These are phyloP conservation scores for Ceratosolen solmsi DNA, from an alignment of 1,140 invertebrate genomes.

Conservation along the genomic window DNA sequence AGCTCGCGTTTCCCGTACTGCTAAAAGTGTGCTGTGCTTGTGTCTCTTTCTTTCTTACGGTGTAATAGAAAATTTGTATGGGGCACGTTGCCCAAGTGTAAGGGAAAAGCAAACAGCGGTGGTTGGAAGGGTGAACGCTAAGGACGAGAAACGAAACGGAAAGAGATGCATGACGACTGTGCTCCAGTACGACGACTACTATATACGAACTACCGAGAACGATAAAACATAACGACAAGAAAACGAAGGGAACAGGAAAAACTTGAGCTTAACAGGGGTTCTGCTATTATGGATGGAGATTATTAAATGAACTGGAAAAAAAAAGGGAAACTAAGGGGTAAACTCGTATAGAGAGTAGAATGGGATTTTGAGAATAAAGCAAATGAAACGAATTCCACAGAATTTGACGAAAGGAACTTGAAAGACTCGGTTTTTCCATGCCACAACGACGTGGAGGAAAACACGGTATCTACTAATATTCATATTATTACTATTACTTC, in stretches of 20 bases:
- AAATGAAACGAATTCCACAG: not conserved
- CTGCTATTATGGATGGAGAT: too few relatives aligned
- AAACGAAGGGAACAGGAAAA: not conserved
- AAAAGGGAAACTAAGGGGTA: too few relatives aligned
- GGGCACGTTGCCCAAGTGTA: too few relatives aligned
- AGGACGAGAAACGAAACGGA: not conserved
- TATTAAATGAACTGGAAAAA: too few relatives aligned
- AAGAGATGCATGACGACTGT: not conserved
- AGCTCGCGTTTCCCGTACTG: slow-evolving; percentile 42
- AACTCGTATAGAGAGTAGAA: not conserved
- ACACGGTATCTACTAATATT: slow-evolving; percentile 9
- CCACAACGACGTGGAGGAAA: slow-evolving; percentile 16
- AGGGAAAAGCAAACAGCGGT: not conserved
- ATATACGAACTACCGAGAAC: slow-evolving; percentile 14
- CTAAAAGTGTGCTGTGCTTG: slow-evolving; percentile 19
- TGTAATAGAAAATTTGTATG: not conserved
- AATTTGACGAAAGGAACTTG: not conserved
- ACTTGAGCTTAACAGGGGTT: too few relatives aligned
- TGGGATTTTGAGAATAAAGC: not conserved
- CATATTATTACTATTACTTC: not conserved
- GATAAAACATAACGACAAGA: slow-evolving; percentile 14
- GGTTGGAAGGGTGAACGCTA: not conserved
- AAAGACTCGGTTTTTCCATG: slow-evolving; percentile 21
- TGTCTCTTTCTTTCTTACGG: not conserved
- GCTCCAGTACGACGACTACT: slow-evolving; percentile 6